phyloP scores from a whole-genome alignment of 2,113 vertebrate genomes.

The Megaleporinus macrocephalus region DNA sequence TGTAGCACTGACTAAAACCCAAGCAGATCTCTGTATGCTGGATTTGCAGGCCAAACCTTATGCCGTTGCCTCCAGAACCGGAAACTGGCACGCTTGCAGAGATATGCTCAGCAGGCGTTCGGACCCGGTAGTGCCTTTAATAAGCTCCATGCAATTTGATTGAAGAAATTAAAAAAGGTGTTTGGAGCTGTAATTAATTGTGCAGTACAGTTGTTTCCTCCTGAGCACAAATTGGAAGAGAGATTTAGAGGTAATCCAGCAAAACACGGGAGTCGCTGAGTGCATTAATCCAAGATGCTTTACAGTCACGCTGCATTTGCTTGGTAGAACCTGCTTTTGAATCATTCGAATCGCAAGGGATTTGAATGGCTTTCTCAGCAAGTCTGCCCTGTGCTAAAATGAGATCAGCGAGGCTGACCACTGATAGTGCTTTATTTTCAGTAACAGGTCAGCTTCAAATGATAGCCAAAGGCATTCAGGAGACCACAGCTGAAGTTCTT shows the following conservation, averaged over 20 bases:
- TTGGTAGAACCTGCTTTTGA: too few relatives aligned
- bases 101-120: slow-evolving; percentile 26
- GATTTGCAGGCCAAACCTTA: slow-evolving; percentile 38
- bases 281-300: neutral
- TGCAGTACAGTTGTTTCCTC: neutral
- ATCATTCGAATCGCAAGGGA: neutral
- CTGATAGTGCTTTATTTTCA: neutral
- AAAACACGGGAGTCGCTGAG: neutral
- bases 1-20: slow-evolving; percentile 44
- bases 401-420: neutral
- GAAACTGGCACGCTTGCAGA: slow-evolving; percentile 8
- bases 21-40: slow-evolving; percentile 38
- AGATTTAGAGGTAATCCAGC: slow-evolving; percentile 3
- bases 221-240: neutral
- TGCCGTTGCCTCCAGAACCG: slow-evolving; percentile 25
- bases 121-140: slow-evolving; percentile 12
- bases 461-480: neutral
- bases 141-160: neutral
- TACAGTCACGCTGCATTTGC: neutral
- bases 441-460: slow-evolving; percentile 3
- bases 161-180: slow-evolving; percentile 10
- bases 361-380: neutral
- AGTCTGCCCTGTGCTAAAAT: neutral
- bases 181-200: slow-evolving; percentile 14
- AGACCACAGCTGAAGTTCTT: neutral